Evolutionary conservation across 2,113 vertebrate genomes (phyloP), one percentile per base, ranked within the genome.

Genomic region (Zosterops borbonicus): DNA sequence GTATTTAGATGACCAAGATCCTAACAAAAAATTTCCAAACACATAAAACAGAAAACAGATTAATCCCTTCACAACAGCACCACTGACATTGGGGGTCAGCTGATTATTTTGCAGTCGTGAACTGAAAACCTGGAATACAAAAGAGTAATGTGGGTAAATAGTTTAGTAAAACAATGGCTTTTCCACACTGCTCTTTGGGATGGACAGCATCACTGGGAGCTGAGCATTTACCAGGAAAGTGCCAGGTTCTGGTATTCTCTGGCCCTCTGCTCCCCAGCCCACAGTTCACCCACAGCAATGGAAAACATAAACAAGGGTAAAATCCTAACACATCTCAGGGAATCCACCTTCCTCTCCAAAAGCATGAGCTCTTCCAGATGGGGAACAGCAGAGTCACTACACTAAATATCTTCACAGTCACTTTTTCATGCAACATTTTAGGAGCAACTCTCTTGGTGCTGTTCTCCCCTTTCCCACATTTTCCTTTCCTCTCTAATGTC

Each of bases 171-270:
- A 96, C 95, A 97, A 96, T 96, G 90, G 75, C 53, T 91, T 83
- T 97, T 82, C 95, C 94, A 92, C 78, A 42, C 64, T 89, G 86
- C 94, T 81, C 55, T 93, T 56, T 70, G 89, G 83, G 74, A 94
- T 44, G 82, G 83, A 73, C 74, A 90, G 64, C 74, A 41, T 55
- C 75, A 49, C 31, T 23, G 70, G 39, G 79, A 47, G 56, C 84
- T 93, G 78, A 96, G 47, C 88, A 76, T 87, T 93, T 87, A 71
- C 80, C 95, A 92, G 93, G 68, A 92, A 97, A 96, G 83, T 92
- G 89, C 96, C 95, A 95, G 81, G 95, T 98, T 98, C 98, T 97
- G 97, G 97, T 92, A 97, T 92, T 80, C 93, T 98, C 98, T 97
- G 91, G 81, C 81, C 79, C 69, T 76, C 82, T 39, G 18, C 74